Conservation (phyloP, 2,797 vertebrate genomes). For the Arnoldichthys spilopterus region DNA sequence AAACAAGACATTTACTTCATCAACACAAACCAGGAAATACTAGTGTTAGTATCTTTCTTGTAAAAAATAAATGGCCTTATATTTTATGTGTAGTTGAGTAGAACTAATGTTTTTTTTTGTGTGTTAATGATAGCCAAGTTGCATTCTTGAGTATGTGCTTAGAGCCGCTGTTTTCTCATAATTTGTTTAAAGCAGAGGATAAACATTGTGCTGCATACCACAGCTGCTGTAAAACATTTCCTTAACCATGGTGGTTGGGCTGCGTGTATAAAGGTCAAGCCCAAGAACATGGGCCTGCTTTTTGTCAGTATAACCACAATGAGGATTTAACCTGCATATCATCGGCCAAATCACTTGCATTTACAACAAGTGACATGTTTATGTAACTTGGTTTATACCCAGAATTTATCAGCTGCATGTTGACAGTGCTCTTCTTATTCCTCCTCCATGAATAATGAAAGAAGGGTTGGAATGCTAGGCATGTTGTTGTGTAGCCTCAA, state of each 20-base stretch:
- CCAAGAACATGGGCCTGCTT: conserved; percentile 43
- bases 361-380: conserved; percentile 32
- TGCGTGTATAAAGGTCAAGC: conserved; percentile 60
- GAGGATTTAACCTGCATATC: conserved; percentile 30
- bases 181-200: conserved; percentile 59
- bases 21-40: conserved; percentile 15
- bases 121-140: conserved; percentile 29
- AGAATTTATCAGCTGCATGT: neutral
- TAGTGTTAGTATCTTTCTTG: conserved; percentile 1
- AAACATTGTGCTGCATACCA: conserved; percentile 49
- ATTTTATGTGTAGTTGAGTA: conserved; percentile 17
- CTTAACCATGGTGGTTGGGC: conserved; percentile 58
- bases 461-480: neutral
- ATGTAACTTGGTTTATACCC: conserved; percentile 11
- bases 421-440: neutral
- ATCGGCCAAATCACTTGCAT: conserved; percentile 1
- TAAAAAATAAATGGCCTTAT: conserved; percentile 19
- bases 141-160: conserved; percentile 49
- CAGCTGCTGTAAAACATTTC: conserved; percentile 64
- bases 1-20: conserved; percentile 29
- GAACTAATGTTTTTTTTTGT: conserved; percentile 4
- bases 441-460: neutral
- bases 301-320: conserved; percentile 42
- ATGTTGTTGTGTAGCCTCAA: conserved; percentile 18
- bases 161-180: conserved; percentile 56